These are phyloP conservation scores for Melieria crassipennis DNA, from an alignment of 2,888 invertebrate genomes.

Conservation along the genomic window DNA sequence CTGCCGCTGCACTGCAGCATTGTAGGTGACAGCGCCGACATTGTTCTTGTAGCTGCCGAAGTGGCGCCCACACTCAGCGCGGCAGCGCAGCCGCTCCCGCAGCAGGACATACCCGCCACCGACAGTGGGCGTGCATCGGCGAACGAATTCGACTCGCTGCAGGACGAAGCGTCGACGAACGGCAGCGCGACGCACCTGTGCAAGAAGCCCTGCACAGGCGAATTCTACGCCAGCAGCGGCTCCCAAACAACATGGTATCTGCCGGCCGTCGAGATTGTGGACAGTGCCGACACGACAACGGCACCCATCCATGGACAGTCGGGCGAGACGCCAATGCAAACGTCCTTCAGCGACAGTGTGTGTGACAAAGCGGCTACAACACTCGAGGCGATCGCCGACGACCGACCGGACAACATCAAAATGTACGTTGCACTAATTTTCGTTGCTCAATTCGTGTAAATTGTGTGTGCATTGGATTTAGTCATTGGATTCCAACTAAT, in stretches of 20 bases:
- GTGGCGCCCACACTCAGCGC: too few relatives aligned
- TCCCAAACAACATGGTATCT: slow-evolving; percentile 59
- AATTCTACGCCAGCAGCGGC: slow-evolving; percentile 49
- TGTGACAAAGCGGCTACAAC: background rate
- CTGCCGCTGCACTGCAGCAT: background rate
- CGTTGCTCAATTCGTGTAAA: background rate
- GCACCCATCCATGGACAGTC: background rate
- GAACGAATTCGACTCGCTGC: slow-evolving; percentile 53
- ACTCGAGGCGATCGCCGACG: too few relatives aligned
- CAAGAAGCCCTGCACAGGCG: slow-evolving; percentile 45
- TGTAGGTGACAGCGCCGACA: slow-evolving; percentile 1
- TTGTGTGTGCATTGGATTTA: too few relatives aligned
- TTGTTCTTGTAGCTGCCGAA: slow-evolving; percentile 13
- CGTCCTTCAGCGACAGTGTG: background rate
- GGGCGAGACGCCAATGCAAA: background rate
- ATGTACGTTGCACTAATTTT: slow-evolving; percentile 15
- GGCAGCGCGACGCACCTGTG: slow-evolving; percentile 17
- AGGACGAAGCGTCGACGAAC: slow-evolving; percentile 40
- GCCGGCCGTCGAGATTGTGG: slow-evolving; percentile 43
- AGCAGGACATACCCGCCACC: slow-evolving; percentile 43
- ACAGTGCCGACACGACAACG: background rate
- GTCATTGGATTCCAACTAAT: too few relatives aligned
- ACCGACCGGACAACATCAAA: background rate
- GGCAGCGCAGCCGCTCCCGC: background rate
- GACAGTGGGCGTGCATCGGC: slow-evolving; percentile 60